These are phyloP conservation scores for Allygus modestus DNA, from an alignment of 2,888 invertebrate genomes.

Conservation along the genomic window DNA sequence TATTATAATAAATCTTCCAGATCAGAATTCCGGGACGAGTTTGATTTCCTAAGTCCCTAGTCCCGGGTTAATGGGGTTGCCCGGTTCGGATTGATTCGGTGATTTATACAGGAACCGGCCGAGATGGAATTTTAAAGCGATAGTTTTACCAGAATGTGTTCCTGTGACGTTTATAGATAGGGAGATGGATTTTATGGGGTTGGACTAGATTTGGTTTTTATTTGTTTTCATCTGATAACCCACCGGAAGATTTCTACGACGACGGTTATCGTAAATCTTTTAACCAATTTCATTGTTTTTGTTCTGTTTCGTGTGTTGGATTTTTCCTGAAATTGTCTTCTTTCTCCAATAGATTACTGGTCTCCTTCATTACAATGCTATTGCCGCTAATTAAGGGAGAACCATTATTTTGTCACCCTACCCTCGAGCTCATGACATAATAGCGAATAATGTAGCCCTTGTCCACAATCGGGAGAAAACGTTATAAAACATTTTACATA, in stretches of 20 bases:
- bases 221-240: neutral
- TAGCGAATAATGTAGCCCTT: too few species aligned
- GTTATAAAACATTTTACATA: too few species aligned
- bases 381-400: too few species aligned
- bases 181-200: slow-evolving; percentile 2
- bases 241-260: neutral
- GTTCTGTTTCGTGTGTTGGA: too few species aligned
- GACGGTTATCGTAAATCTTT: too few species aligned
- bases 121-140: slow-evolving; percentile 29
- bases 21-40: slow-evolving; percentile 23
- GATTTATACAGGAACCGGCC: neutral
- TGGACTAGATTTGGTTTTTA: neutral
- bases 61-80: slow-evolving; percentile 19
- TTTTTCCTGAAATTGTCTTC: too few species aligned
- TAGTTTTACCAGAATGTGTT: slow-evolving; percentile 15
- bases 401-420: too few species aligned
- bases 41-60: neutral
- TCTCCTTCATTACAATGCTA: too few species aligned
- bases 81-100: slow-evolving; percentile 29
- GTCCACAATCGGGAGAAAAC: too few species aligned
- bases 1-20: slow-evolving; percentile 44
- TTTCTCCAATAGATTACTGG: too few species aligned
- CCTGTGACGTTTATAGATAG: neutral
- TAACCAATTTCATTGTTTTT: too few species aligned
- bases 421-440: too few species aligned